These are phyloP conservation scores for Elmis aenea DNA, from an alignment of 2,888 invertebrate species.

Conservation along the genomic window DNA sequence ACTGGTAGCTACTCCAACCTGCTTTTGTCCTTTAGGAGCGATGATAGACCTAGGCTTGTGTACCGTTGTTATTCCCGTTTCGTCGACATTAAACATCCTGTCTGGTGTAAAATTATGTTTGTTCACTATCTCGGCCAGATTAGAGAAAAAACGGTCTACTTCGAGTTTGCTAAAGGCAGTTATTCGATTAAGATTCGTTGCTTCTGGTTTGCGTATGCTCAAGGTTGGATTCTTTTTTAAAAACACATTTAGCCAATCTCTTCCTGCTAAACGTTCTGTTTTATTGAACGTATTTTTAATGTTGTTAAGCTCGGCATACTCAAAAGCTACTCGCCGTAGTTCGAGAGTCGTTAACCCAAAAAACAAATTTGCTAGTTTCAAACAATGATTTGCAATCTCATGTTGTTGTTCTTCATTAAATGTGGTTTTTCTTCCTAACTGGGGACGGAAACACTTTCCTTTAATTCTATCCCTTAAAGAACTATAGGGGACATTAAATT, in stretches of 20 bases:
- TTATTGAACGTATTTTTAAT: slow-evolving; percentile 1
- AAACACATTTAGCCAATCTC: slow-evolving; percentile 1
- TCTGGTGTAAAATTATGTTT: slow-evolving; percentile 4
- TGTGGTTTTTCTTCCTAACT: slow-evolving; percentile 1
- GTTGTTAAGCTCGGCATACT: slow-evolving; percentile 40
- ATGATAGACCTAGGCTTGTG: background rate
- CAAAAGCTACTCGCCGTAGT: slow-evolving; percentile 50
- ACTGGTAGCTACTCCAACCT: slow-evolving; percentile 1
- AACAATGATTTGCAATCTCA: slow-evolving; percentile 21
- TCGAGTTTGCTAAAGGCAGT: slow-evolving; percentile 1
- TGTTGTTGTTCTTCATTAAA: slow-evolving; percentile 17
- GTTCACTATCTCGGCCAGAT: slow-evolving; percentile 7
- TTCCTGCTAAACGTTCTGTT: background rate
- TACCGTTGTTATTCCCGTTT: slow-evolving; percentile 2
- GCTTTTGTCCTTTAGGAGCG: background rate
- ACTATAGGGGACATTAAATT: slow-evolving; percentile 2
- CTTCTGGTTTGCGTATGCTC: slow-evolving; percentile 4
- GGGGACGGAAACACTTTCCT: background rate
- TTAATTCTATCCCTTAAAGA: background rate
- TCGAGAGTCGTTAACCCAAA: slow-evolving; percentile 28
- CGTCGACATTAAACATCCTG: slow-evolving; percentile 1
- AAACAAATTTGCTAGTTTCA: slow-evolving; percentile 19
- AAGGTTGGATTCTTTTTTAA: background rate
- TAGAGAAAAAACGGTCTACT: slow-evolving; percentile 12
- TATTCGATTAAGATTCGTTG: slow-evolving; percentile 18